phyloP scores from a whole-genome alignment of 2,888 invertebrate genomes.

The Noctua fimbriata region DNA sequence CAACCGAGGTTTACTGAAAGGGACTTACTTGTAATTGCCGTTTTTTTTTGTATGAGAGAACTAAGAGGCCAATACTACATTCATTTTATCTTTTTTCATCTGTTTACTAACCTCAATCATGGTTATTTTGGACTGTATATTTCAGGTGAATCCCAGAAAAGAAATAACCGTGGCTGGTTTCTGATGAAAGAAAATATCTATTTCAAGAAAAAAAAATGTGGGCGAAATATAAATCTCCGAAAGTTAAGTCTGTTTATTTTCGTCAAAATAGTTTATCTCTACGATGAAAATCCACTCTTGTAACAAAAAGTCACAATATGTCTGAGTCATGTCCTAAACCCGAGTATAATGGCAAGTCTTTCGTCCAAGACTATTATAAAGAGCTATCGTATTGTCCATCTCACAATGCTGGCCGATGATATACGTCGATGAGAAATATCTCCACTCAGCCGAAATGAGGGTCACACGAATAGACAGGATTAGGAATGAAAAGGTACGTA shows the following conservation, averaged over 20 bases:
- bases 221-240: conserved; percentile 7
- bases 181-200: neutral
- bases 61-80: neutral
- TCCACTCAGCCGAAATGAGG: conserved; percentile 77
- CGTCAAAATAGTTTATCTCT: conserved; percentile 30
- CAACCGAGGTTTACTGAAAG: conserved; percentile 7
- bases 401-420: conserved; percentile 70
- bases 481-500: conserved; percentile 73
- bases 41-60: neutral
- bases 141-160: neutral
- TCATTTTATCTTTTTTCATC: neutral
- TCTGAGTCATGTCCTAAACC: conserved; percentile 58
- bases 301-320: conserved; percentile 61
- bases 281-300: conserved; percentile 50
- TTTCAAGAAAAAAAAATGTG: neutral
- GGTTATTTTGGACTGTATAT: neutral
- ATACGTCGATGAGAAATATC: conserved; percentile 77
- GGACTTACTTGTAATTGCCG: conserved; percentile 9
- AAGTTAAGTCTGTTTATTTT: conserved; percentile 31
- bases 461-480: conserved; percentile 76
- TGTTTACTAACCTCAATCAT: neutral
- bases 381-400: conserved; percentile 67
- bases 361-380: conserved; percentile 65
- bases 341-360: conserved; percentile 58
- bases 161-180: neutral